Base-by-base conservation (phyloP, 2,113 vertebrate genomes). In the Parus major region DNA sequence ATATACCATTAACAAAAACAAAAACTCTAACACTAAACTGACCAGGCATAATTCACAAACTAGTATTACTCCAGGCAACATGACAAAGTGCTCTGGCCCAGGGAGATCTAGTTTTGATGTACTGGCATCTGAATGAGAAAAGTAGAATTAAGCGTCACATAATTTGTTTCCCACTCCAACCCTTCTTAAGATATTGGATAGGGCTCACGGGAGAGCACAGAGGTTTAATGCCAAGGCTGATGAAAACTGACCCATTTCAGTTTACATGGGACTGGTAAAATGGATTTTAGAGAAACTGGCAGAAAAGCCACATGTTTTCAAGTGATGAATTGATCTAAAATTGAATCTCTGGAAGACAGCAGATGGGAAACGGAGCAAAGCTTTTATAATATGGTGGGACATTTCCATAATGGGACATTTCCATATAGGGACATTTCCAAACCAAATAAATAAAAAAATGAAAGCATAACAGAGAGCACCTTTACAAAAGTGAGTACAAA, bases 321-420 rank as follows among this genome's bases (percentile, higher is more conserved):
- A 27, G 72, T 78, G 82, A 90, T 77, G 55, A 93, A 92, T 65
- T 84, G 41, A 83, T 61, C 73, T 89, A 78, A 86, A 95, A 82
- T 25, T 89, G 78, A 92, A 91, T 97, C 72, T 69, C 70, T 90
- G 86, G 29, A 63, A 92, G 72, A 78, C 39, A 96, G 73, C 96
- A 97, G 86, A 94, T 95, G 96, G 94, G 86, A 92, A 96, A 93
- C 53, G 84, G 81, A 86, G 84, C 23, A 7, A 88, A 81, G 70
- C 47, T 86, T 90, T 96, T 92, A 50, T 21, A 90, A 17, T 50
- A 25, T 15, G 25, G 46, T 69, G 69, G 77, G 80, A 80, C 49
- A 71, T 76, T n/a, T n/a, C n/a, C n/a, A 93, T 29, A 76, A n/a
- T n/a, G 47, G 82, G 84, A 57, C n/a, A 25, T 88, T 96, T 88